These are phyloP conservation scores for Ophion ellenae DNA, from an alignment of 2,888 invertebrate genomes.

Conservation along the genomic window DNA sequence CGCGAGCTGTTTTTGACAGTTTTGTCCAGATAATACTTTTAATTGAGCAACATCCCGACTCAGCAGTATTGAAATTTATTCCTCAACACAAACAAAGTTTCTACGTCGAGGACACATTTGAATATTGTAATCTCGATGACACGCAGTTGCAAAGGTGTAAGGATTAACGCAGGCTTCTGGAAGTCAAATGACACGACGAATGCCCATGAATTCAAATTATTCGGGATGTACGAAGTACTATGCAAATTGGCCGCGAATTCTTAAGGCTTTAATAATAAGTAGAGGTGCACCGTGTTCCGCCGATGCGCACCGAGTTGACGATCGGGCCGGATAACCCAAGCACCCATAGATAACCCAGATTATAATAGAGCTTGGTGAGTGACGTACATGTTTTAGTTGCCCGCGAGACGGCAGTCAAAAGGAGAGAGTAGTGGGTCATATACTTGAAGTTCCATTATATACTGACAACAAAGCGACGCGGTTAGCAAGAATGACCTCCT, in stretches of 20 bases:
- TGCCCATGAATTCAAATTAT: not conserved
- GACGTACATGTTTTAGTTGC: constrained; percentile 19
- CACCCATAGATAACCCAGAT: constrained; percentile 14
- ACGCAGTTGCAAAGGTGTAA: constrained; percentile 5
- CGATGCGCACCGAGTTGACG: not conserved
- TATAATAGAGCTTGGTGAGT: constrained; percentile 6
- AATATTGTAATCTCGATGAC: not conserved
- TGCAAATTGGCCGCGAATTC: constrained; percentile 1
- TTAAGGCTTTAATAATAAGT: not conserved
- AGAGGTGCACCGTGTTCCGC: constrained; percentile 8
- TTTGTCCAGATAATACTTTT: not conserved
- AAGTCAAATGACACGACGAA: constrained; percentile 25
- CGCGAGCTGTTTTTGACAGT: not conserved
- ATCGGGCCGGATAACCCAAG: constrained; percentile 7
- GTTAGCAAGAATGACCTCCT: constrained; percentile 23
- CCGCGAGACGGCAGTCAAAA: not conserved
- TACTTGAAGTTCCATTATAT: constrained; percentile 12
- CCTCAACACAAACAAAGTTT: not conserved
- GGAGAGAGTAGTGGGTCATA: constrained; percentile 11
- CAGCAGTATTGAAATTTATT: not conserved
- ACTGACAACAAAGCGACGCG: constrained; percentile 14
- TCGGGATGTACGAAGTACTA: not conserved
- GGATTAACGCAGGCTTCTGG: constrained; percentile 1
- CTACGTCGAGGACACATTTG: not conserved
- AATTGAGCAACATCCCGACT: not conserved